These are phyloP conservation scores for Glossosoma conforme DNA, from an alignment of 1,140 invertebrate species.

Conservation along the genomic window DNA sequence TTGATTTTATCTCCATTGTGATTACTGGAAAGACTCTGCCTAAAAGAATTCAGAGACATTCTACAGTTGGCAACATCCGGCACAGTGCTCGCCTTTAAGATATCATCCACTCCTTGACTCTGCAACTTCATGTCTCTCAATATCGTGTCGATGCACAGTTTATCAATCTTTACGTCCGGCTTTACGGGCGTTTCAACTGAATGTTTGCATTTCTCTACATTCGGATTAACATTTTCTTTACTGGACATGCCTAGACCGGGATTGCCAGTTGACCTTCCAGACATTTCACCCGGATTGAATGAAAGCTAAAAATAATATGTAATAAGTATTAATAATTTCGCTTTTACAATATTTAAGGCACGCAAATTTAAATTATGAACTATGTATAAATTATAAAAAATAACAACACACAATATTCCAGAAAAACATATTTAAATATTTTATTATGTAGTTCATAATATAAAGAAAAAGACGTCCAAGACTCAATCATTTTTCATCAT, in stretches of 20 bases:
- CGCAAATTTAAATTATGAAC: too few relatives aligned
- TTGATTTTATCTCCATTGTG: constrained; percentile 6
- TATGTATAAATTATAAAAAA: not conserved
- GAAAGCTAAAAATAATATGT: constrained; percentile 15
- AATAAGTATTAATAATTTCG: too few relatives aligned
- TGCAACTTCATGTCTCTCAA: constrained; percentile 22
- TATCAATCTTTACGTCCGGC: not conserved
- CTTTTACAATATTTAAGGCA: too few relatives aligned
- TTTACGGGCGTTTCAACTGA: not conserved
- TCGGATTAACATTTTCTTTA: constrained; percentile 23
- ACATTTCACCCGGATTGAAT: constrained; percentile 27
- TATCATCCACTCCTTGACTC: constrained; percentile 18
- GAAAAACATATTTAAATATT: too few relatives aligned
- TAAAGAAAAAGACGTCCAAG: too few relatives aligned
- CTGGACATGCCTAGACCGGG: constrained; percentile 2
- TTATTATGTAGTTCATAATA: too few relatives aligned
- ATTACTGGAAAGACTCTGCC: constrained; percentile 7
- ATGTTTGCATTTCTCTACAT: not conserved
- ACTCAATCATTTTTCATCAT: too few relatives aligned
- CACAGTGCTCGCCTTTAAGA: constrained; percentile 16
- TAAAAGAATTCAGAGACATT: constrained; percentile 18
- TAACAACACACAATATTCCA: too few relatives aligned
- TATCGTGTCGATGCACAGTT: constrained; percentile 10
- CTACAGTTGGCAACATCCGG: constrained; percentile 13
- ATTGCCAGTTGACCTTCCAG: constrained; percentile 22